Conservation (phyloP, 2,113 vertebrate genomes). For the Lucifuga dentata region DNA sequence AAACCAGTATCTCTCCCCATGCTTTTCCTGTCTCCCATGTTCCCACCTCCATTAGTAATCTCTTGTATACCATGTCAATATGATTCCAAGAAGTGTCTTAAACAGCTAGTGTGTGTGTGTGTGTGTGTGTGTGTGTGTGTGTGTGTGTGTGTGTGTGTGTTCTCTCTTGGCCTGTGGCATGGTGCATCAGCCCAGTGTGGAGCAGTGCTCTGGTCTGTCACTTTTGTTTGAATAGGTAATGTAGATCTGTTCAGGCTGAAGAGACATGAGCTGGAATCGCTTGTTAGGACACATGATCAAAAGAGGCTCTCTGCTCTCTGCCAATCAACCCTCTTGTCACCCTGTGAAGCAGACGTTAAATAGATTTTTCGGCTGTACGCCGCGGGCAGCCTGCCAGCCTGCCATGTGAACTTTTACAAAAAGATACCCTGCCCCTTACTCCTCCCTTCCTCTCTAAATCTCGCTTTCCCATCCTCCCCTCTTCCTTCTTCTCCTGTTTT, state of each 20-base stretch:
- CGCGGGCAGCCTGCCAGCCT: constrained; percentile 90
- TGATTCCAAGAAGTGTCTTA: constrained; percentile 57
- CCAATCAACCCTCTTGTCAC: constrained; percentile 96
- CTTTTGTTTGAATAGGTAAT: constrained; percentile 99
- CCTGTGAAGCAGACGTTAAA: constrained; percentile 95
- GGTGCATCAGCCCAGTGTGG: constrained; percentile 86
- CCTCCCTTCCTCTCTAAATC: constrained; percentile 65
- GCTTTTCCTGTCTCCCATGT: background rate
- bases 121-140: constrained; percentile 10
- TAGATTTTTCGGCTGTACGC: constrained; percentile 89
- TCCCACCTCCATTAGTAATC: constrained; percentile 52
- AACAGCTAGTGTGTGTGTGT: constrained; percentile 23
- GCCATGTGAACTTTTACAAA: constrained; percentile 93
- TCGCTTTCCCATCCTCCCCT: constrained; percentile 42
- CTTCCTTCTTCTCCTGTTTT: constrained; percentile 32
- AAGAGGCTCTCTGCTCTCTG: constrained; percentile 94
- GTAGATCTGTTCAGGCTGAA: constrained; percentile 91
- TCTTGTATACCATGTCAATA: constrained; percentile 48
- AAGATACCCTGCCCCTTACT: constrained; percentile 85
- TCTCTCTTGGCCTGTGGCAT: constrained; percentile 63
- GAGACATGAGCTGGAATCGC: constrained; percentile 96
- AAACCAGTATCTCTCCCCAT: constrained; percentile 67
- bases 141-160: constrained; percentile 39
- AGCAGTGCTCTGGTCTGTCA: constrained; percentile 91
- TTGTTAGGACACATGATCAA: constrained; percentile 99